phyloP scores from a whole-genome alignment of 30 jellyfish, hydroid and myxozoan species.

The Chironex yamaguchii region DNA sequence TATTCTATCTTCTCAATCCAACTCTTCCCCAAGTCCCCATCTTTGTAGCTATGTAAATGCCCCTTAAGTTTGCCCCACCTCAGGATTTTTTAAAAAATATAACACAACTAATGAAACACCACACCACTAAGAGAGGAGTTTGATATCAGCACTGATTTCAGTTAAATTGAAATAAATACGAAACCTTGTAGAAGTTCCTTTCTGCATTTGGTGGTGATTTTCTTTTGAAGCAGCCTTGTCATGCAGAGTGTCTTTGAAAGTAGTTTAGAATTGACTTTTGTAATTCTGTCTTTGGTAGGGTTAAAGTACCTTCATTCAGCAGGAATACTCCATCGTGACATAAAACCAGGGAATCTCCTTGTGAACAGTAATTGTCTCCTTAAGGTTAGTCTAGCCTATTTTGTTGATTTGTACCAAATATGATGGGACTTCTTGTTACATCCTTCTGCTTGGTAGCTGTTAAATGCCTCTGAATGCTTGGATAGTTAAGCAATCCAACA shows the following conservation, averaged over 20 bases:
- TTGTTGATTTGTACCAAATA: too few relatives aligned
- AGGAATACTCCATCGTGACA: constrained; percentile 96
- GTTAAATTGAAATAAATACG: too few relatives aligned
- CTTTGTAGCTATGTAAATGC: too few relatives aligned
- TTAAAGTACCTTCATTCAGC: constrained; percentile 96
- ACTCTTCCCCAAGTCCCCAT: too few relatives aligned
- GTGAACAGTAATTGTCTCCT: constrained; percentile 95
- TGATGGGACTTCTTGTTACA: background rate
- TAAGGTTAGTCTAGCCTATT: constrained; percentile 38
- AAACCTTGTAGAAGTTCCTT: too few relatives aligned
- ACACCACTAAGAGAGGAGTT: too few relatives aligned
- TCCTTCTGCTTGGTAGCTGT: background rate
- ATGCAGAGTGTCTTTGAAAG: background rate
- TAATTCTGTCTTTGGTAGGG: constrained; percentile 48
- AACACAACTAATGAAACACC: too few relatives aligned
- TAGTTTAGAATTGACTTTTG: background rate
- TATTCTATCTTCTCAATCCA: too few relatives aligned
- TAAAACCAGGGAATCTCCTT: constrained; percentile 95
- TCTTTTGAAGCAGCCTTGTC: background rate
- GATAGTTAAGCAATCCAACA: background rate
- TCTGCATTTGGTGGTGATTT: too few relatives aligned
- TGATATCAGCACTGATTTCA: too few relatives aligned
- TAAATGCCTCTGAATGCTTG: background rate
- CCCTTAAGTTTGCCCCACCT: too few relatives aligned
- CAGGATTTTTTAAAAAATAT: too few relatives aligned